Base-by-base conservation (phyloP, 2,888 invertebrate species). In the Phrixothrix hirtus region DNA sequence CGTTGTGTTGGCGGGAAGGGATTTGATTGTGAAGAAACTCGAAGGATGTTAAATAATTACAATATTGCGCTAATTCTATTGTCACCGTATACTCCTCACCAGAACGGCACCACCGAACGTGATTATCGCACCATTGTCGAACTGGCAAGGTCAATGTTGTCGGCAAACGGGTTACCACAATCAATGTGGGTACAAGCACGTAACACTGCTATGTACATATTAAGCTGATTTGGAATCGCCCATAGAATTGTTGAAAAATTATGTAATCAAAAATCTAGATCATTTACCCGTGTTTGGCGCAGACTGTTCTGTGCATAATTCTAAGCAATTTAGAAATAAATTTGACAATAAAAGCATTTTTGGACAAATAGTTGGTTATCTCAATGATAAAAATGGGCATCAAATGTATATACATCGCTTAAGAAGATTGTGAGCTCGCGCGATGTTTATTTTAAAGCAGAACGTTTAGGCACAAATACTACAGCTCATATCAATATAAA, bases 221-320 rank as follows among this genome's bases (percentile, higher is more conserved):
- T n/a, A n/a, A n/a, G n/a, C n/a, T n/a, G n/a, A n/a, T n/a, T n/a
- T n/a, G n/a, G n/a, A n/a, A n/a, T n/a, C n/a, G n/a, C n/a, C n/a
- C n/a, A n/a, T n/a, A n/a, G n/a, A n/a, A n/a, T n/a, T n/a, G n/a
- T n/a, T 29, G 31, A 30, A 16, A 25, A 38, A 9, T 38, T 4
- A 47, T 15, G 11, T 48, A 52, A 26, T n/a, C n/a, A n/a, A n/a
- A n/a, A n/a, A n/a, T n/a, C 53, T 56, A 5, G 13, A 51, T 12
- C 57, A 59, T 34, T 9, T 56, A 31, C 21, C 48, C 11, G 45
- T 53, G 13, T 59, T 59, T 36, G 56, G 58, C 1, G 50, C 58
- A 1, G 45, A 42, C 2, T 50, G 32, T 0, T 58, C 49, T 10
- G 55, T 32, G 1, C 41, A 57, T 32, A 41, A 52, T 1, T 49